Evolutionary conservation across 2,888 invertebrate species (phyloP).

Genomic region (Nudaria mundana): DNA sequence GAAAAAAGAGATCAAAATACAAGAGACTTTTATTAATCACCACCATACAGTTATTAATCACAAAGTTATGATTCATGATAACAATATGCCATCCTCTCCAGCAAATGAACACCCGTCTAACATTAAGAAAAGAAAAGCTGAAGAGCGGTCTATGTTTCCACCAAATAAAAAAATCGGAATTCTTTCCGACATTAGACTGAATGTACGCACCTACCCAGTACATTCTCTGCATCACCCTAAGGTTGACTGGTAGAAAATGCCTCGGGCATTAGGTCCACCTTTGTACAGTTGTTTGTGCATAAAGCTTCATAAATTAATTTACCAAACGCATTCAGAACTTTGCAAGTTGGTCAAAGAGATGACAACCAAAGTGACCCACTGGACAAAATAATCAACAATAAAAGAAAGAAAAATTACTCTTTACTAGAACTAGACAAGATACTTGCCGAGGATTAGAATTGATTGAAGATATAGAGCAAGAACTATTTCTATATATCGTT

Average conservation of each 20-base stretch:
- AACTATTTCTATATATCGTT: no score
- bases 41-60: slow-evolving; percentile 7
- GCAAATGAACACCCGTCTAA: slow-evolving; percentile 9
- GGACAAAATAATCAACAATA: slow-evolving; percentile 12
- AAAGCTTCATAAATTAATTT: no score
- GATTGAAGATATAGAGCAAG: not conserved
- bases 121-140: slow-evolving; percentile 19
- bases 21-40: slow-evolving; percentile 11
- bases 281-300: no score
- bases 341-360: slow-evolving; percentile 1
- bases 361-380: slow-evolving; percentile 8
- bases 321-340: not conserved
- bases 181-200: slow-evolving; percentile 22
- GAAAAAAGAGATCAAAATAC: slow-evolving; percentile 7
- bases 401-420: slow-evolving; percentile 11
- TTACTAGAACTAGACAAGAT: slow-evolving; percentile 11
- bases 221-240: no score
- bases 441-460: slow-evolving; percentile 11
- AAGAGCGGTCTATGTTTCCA: slow-evolving; percentile 18
- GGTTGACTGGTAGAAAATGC: no score
- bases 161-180: slow-evolving; percentile 23
- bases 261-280: no score
- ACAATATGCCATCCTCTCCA: slow-evolving; percentile 5
- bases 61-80: slow-evolving; percentile 16
- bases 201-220: no score